phyloP scores from a whole-genome alignment of 2,888 invertebrate genomes.

The Tachystola acroxantha region DNA sequence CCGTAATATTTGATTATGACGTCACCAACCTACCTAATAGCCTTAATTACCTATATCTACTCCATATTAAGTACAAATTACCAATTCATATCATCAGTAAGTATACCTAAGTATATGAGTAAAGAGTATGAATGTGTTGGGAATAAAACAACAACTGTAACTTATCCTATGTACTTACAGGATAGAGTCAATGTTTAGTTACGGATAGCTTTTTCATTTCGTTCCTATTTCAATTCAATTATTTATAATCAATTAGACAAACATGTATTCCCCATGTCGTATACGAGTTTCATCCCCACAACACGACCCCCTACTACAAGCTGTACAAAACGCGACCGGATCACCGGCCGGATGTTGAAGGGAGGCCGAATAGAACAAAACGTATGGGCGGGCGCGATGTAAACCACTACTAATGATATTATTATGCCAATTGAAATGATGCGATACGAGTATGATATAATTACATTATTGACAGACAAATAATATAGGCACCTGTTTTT shows the following conservation, averaged over 20 bases:
- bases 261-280: conserved; percentile 9
- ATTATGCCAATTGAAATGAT: conserved; percentile 40
- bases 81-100: too few relatives aligned
- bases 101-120: too few relatives aligned
- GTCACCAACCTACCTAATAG: too few relatives aligned
- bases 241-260: conserved; percentile 4
- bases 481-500: neutral
- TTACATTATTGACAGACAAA: neutral
- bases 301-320: conserved; percentile 25
- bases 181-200: too few relatives aligned
- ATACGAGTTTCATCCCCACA: neutral
- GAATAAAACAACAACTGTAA: too few relatives aligned
- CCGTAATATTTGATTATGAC: too few relatives aligned
- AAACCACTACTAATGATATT: conserved; percentile 55
- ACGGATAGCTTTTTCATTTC: too few relatives aligned
- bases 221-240: neutral
- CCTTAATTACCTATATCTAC: too few relatives aligned
- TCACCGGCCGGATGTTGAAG: conserved; percentile 49
- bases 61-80: too few relatives aligned
- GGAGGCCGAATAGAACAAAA: conserved; percentile 56
- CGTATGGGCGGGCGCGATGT: conserved; percentile 60
- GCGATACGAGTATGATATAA: neutral
- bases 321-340: conserved; percentile 38
- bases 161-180: too few relatives aligned
- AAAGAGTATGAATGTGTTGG: too few relatives aligned